phyloP scores from a whole-genome alignment of 2,797 vertebrate genomes.

The Amphiprion clarkii region DNA sequence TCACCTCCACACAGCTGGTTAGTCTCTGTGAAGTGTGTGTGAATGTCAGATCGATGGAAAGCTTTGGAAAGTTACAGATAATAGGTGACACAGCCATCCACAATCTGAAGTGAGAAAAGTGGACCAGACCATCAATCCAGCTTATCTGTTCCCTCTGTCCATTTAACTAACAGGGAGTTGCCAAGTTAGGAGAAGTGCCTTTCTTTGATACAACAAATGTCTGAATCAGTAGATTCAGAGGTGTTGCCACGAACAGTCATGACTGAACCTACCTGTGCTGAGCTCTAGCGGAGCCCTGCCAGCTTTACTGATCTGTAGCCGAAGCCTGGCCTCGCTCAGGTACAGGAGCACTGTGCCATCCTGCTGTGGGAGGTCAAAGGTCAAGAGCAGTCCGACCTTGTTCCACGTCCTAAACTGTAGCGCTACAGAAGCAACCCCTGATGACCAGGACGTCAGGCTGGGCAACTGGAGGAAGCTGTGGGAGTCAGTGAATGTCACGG shows the following conservation, averaged over 20 bases:
- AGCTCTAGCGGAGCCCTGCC: conserved; percentile 83
- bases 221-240: background rate
- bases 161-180: background rate
- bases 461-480: conserved; percentile 89
- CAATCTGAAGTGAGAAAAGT: background rate
- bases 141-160: background rate
- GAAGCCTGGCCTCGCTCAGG: conserved; percentile 83
- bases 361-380: conserved; percentile 82
- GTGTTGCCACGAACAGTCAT: background rate
- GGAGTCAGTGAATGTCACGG: conserved; percentile 89
- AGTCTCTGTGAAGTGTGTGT: background rate
- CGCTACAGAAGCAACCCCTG: conserved; percentile 84
- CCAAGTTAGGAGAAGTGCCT: no score
- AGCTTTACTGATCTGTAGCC: conserved; percentile 83
- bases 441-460: conserved; percentile 77
- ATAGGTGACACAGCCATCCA: background rate
- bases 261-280: conserved; percentile 85
- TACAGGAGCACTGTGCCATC: conserved; percentile 82
- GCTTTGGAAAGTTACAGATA: background rate
- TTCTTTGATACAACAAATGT: background rate
- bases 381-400: conserved; percentile 88
- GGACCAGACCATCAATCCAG: background rate
- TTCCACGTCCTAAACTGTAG: conserved; percentile 96
- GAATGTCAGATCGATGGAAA: background rate
- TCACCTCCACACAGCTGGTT: background rate